Conservation (phyloP, 1,140 invertebrate species). For the Rhagoletis zephyria region DNA sequence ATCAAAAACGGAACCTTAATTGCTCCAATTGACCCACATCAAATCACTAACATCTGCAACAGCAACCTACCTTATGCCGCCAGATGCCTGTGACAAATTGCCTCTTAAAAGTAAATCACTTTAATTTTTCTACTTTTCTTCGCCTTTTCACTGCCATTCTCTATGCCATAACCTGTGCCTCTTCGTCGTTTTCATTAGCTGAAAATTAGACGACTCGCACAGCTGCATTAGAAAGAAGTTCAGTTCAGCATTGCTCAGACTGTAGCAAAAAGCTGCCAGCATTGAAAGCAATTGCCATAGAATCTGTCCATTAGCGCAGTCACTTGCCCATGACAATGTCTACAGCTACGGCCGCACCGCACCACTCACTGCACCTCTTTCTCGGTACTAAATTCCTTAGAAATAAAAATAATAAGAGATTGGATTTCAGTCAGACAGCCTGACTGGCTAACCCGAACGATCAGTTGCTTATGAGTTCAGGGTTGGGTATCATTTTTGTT, state of each 20-base stretch:
- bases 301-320: constrained; percentile 12
- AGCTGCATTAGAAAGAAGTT: background rate
- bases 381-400: background rate
- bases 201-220: constrained; percentile 21
- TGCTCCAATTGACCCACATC: constrained; percentile 32
- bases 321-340: background rate
- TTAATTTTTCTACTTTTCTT: constrained; percentile 36
- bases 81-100: constrained; percentile 46
- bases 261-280: background rate
- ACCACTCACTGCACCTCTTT: background rate
- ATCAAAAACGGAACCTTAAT: background rate
- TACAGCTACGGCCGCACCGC: background rate
- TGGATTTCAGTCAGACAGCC: background rate
- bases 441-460: background rate
- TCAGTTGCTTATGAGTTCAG: background rate
- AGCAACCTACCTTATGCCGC: too few species aligned
- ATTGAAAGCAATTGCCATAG: constrained; percentile 3
- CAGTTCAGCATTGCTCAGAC: background rate
- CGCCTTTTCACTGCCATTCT: background rate
- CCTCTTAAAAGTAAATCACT: constrained; percentile 25
- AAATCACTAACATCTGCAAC: constrained; percentile 5
- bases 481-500: constrained; percentile 17
- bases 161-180: background rate
- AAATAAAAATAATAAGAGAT: background rate
- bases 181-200: background rate